Evolutionary conservation across 2,888 invertebrate species (phyloP).

Genomic region (Agrotis ipsilon): DNA sequence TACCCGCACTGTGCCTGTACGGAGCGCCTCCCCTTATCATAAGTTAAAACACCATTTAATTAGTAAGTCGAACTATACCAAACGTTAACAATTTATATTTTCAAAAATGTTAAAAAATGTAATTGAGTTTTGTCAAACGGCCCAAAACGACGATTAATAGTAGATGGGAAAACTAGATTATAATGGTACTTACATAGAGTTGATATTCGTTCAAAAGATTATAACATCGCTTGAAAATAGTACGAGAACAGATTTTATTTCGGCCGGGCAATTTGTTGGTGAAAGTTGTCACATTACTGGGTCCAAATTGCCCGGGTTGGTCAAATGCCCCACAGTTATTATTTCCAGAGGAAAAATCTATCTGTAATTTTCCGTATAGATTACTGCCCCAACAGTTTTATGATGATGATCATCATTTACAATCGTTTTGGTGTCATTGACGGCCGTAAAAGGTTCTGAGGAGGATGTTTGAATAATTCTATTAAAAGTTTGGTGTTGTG

Average conservation of each 20-base stretch:
- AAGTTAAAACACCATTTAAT: too few species aligned
- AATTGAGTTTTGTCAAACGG: too few species aligned
- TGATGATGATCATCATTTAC: conserved; percentile 50
- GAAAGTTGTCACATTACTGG: conserved; percentile 74
- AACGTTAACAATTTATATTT: too few species aligned
- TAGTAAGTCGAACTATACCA: too few species aligned
- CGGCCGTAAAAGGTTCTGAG: conserved; percentile 24
- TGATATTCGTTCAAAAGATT: neutral
- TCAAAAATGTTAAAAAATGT: too few species aligned
- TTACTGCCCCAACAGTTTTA: conserved; percentile 42
- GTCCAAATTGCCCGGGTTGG: conserved; percentile 73
- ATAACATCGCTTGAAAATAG: neutral
- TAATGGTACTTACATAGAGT: neutral
- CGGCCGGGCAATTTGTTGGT: conserved; percentile 70
- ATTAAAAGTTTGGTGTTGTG: conserved; percentile 30
- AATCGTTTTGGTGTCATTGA: conserved; percentile 34
- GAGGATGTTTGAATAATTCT: conserved; percentile 13
- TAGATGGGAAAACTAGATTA: neutral
- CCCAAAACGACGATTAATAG: too few species aligned
- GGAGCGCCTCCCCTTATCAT: too few species aligned
- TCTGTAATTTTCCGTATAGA: conserved; percentile 57
- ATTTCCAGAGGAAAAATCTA: conserved; percentile 66
- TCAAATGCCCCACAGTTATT: conserved; percentile 68
- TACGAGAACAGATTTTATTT: conserved; percentile 20
- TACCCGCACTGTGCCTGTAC: too few species aligned